Percentiles rank a stretch among this genome's conserved stretches.
phyloP scores from a whole-genome alignment of 1,140 invertebrate species.

The Propsilocerus akamusi region DNA sequence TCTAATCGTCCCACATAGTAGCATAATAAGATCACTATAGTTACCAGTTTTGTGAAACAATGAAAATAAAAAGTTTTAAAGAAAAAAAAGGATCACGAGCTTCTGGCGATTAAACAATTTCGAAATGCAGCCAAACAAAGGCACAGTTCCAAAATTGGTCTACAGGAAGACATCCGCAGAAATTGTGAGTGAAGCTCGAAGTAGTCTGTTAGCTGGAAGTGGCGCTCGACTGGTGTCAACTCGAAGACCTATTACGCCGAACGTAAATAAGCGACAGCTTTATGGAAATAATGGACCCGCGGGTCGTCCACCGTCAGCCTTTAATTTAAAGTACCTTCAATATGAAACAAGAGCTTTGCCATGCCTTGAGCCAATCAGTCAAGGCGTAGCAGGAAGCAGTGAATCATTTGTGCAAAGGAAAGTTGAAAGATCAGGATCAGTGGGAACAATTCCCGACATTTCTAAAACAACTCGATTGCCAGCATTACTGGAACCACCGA shows the following conservation, averaged over 20 bases:
- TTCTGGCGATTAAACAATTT: too few species aligned
- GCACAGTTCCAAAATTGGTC: neutral
- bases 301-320: slow-evolving; percentile 54
- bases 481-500: slow-evolving; percentile 3
- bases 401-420: neutral
- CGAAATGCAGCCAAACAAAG: neutral
- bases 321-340: slow-evolving; percentile 33
- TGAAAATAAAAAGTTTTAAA: too few species aligned
- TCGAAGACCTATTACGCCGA: slow-evolving; percentile 59
- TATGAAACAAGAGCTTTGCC: slow-evolving; percentile 8
- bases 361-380: slow-evolving; percentile 9
- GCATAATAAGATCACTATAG: too few species aligned
- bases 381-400: neutral
- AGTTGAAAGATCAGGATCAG: slow-evolving; percentile 4
- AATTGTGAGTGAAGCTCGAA: slow-evolving; percentile 5
- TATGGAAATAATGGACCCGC: slow-evolving; percentile 37
- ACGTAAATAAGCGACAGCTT: slow-evolving; percentile 49
- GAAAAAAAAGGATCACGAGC: too few species aligned
- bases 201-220: neutral
- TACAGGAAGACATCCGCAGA: slow-evolving; percentile 4
- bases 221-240: slow-evolving; percentile 39
- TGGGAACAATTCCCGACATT: slow-evolving; percentile 1
- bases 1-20: too few species aligned
- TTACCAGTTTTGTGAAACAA: too few species aligned
- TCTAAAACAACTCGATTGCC: slow-evolving; percentile 2